phyloP scores from a whole-genome alignment of 2,113 vertebrate genomes.

The Cnemophilus loriae region DNA sequence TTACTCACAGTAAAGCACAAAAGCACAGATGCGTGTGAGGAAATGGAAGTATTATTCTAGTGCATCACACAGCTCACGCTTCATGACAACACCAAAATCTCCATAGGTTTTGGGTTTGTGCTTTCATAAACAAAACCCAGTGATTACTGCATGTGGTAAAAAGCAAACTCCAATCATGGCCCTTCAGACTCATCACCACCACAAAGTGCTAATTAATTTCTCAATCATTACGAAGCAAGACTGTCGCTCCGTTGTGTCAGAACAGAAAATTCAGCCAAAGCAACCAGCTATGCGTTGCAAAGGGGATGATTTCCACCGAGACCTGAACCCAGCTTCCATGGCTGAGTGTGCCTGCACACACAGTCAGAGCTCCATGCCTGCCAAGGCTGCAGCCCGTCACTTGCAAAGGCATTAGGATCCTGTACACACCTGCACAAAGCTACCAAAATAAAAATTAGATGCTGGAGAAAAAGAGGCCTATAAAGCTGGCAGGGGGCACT shows the following conservation, averaged over 20 bases:
- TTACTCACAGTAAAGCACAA: conserved; percentile 20
- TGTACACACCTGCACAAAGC: neutral
- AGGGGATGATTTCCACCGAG: neutral
- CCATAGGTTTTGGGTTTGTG: neutral
- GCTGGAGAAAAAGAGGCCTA: neutral
- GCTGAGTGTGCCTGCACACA: neutral
- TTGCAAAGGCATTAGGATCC: neutral
- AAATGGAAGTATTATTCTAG: conserved; percentile 9
- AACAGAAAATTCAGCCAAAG: neutral
- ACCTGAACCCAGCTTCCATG: neutral
- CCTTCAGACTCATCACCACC: neutral
- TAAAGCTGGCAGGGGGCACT: neutral
- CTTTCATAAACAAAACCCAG: conserved; percentile 27
- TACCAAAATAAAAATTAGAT: neutral
- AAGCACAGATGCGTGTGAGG: conserved; percentile 19
- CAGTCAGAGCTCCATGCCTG: neutral
- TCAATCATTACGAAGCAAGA: neutral
- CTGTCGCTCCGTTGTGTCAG: neutral
- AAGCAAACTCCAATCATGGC: neutral
- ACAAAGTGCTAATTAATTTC: conserved; percentile 30
- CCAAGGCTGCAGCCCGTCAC: neutral
- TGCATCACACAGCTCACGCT: neutral
- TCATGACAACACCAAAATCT: conserved; percentile 34
- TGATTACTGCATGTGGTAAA: conserved; percentile 10
- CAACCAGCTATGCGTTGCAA: neutral